Percentiles rank a stretch among this genome's conserved stretches.
phyloP scores from a whole-genome alignment of 2,797 vertebrate species.

The Pangasius larnaudii region DNA sequence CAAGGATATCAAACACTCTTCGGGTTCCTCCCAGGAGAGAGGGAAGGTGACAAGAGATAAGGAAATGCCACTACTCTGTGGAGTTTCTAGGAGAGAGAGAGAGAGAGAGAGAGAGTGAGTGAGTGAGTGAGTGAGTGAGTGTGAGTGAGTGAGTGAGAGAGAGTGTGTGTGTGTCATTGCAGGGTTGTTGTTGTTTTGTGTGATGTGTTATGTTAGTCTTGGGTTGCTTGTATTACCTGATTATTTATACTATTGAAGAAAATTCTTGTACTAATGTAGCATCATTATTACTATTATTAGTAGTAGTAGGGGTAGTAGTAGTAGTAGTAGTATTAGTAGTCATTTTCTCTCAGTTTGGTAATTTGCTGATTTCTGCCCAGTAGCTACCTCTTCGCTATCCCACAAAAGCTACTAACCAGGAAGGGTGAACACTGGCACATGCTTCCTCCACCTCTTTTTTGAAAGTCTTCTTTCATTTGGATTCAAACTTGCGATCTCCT shows the following conservation, averaged over 20 bases:
- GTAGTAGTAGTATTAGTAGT: not conserved
- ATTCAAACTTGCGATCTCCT: not conserved
- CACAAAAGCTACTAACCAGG: not conserved
- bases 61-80: not conserved
- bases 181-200: not conserved
- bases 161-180: no score
- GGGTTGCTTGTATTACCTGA: not conserved
- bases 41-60: conserved; percentile 8
- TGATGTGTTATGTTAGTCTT: not conserved
- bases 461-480: not conserved
- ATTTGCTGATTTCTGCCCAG: not conserved
- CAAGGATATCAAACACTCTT: conserved; percentile 18
- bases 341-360: not conserved
- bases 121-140: not conserved
- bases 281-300: not conserved
- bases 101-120: not conserved
- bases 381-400: not conserved
- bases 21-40: not conserved
- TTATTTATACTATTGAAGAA: not conserved
- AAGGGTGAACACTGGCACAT: not conserved
- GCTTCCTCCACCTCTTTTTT: not conserved
- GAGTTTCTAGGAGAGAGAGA: not conserved
- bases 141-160: not conserved
- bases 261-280: not conserved
- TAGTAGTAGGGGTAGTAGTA: not conserved